These are phyloP conservation scores for Lepus europaeus DNA, from an alignment of 2,113 vertebrate genomes.

Conservation along the genomic window DNA sequence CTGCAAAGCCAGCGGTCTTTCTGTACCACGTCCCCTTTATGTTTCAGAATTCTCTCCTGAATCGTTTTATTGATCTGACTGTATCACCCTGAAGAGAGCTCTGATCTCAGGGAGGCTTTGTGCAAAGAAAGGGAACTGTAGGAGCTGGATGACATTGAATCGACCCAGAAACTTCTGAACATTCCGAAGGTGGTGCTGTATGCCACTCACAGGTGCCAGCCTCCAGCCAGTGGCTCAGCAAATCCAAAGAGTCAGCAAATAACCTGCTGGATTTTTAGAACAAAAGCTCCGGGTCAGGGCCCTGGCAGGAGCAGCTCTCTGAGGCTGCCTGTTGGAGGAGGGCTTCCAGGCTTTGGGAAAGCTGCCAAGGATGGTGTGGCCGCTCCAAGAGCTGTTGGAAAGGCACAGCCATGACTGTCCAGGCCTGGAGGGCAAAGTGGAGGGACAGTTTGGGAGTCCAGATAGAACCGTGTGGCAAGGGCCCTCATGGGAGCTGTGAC, in stretches of 20 bases:
- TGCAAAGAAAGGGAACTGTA: slow-evolving; percentile 23
- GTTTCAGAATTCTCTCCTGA: slow-evolving; percentile 10
- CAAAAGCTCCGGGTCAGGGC: neutral
- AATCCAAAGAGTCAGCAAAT: neutral
- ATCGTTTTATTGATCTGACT: neutral
- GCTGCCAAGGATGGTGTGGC: neutral
- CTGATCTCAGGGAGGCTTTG: slow-evolving; percentile 62
- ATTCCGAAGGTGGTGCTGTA: neutral
- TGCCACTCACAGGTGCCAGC: neutral
- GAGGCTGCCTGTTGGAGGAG: neutral
- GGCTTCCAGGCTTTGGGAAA: slow-evolving; percentile 44
- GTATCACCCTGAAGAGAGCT: slow-evolving; percentile 24
- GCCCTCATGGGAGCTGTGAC: too few species aligned
- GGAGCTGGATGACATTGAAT: slow-evolving; percentile 41
- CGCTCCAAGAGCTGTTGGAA: neutral
- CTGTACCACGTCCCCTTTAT: neutral
- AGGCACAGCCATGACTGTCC: neutral
- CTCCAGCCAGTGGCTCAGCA: neutral
- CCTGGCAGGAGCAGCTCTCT: neutral
- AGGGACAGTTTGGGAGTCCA: neutral
- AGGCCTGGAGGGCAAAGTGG: neutral
- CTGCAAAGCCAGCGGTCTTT: neutral
- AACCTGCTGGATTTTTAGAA: neutral
- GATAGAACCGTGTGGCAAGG: neutral
- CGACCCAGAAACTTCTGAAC: slow-evolving; percentile 2